Evolutionary conservation across 2,888 invertebrate species (phyloP).

Genomic region (Halocaridina rubra): DNA sequence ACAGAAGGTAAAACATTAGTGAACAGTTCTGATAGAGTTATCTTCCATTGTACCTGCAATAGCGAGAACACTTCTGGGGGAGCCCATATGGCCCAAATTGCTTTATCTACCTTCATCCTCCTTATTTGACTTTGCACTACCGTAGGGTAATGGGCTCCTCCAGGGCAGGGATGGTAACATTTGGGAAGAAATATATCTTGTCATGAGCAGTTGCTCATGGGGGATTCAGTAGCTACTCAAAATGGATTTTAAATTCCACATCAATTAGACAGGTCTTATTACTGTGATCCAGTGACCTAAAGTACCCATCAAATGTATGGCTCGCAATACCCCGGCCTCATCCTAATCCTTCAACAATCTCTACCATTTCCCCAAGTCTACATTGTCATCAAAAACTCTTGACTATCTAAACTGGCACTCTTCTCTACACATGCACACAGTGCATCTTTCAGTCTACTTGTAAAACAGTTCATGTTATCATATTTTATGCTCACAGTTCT

Average conservation of each 20-base stretch:
- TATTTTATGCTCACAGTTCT: background rate
- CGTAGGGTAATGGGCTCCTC: too few relatives aligned
- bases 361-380: background rate
- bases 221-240: background rate
- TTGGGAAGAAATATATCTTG: too few relatives aligned
- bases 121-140: too few relatives aligned
- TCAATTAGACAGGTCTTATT: background rate
- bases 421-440: background rate
- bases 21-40: background rate
- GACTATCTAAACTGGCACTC: background rate
- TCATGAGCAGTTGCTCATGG: too few relatives aligned
- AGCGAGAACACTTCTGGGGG: too few relatives aligned
- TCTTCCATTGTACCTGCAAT: background rate
- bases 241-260: too few relatives aligned
- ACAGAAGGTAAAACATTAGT: too few relatives aligned
- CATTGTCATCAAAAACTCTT: background rate
- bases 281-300: background rate
- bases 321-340: background rate
- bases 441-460: background rate
- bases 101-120: too few relatives aligned
- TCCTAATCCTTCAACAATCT: background rate
- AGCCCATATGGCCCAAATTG: too few relatives aligned
- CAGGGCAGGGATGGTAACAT: too few relatives aligned
- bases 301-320: background rate
- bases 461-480: background rate